phyloP scores from a whole-genome alignment of 2,113 vertebrate genomes.

The Ailurus styani region DNA sequence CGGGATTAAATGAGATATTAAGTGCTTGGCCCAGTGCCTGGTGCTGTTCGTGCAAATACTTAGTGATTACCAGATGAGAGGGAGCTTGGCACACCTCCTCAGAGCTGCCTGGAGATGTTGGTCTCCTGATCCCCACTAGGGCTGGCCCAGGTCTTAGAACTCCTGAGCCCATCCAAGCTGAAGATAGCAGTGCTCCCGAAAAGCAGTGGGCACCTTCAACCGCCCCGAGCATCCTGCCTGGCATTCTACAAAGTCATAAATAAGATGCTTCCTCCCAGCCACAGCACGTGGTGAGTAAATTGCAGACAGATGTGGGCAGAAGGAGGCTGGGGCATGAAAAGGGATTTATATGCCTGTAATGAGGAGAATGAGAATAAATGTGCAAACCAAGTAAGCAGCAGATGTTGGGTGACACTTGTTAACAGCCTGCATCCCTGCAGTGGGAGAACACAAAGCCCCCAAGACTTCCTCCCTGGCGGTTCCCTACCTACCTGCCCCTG shows the following conservation, averaged over 20 bases:
- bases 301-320: slow-evolving; percentile 52
- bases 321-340: neutral
- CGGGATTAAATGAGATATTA: neutral
- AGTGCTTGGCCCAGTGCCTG: neutral
- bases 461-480: neutral
- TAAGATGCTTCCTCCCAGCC: neutral
- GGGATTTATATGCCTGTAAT: neutral
- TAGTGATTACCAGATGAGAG: neutral
- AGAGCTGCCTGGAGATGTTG: neutral
- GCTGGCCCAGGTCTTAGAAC: neutral
- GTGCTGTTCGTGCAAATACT: neutral
- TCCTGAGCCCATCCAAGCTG: neutral
- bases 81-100: neutral
- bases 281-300: neutral
- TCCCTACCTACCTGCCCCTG: rapidly evolving
- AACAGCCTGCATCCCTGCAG: neutral
- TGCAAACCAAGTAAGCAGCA: neutral
- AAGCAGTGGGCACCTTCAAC: neutral
- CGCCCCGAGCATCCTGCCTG: rapidly evolving
- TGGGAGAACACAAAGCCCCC: neutral
- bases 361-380: neutral
- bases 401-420: neutral
- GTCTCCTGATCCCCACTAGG: neutral
- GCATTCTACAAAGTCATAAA: neutral
- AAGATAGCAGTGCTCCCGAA: neutral